Evolutionary conservation across 2,888 invertebrate species (phyloP), one percentile per base, ranked within the genome.

Genomic region (Tachina grossa): DNA sequence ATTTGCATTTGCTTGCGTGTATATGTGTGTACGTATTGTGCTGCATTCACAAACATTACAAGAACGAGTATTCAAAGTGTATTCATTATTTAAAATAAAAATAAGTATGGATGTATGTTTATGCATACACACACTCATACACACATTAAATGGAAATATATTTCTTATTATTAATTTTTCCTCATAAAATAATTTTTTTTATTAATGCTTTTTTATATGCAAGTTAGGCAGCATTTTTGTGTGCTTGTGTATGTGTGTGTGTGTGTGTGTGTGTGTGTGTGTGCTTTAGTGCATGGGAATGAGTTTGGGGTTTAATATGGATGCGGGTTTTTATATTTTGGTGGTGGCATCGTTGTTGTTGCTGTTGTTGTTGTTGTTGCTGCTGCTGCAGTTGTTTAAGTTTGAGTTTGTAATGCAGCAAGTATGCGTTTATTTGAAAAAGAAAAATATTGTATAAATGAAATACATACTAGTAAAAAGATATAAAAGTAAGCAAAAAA

Each of bases 151-250:
- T 78, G 55, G 59, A 77, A 59, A 77, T 61, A 31, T 65, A 53
- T 84, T 77, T 81, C 72, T 85, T 85, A 82, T 78, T 85, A 85
- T 82, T 75, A 85, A 85, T 82, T 85, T 84, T 85, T 85, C 78
- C 74, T 82, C 85, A 85, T 85, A 81, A 85, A 85, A 77, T 80
- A 55, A 71, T 79, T 71, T 71, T 71, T 71, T 74, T 69, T 84
- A 61, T 83, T 74, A 66, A 74, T 81, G 66, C 47, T 76, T 82
- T 76, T 82, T 69, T 82, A 61, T 55, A 69, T 45, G 16, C 69
- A 43, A 69, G 53, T 79, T 51, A 66, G 39, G 39, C 9, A 59
- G 51, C 41, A 14, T 53, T 1, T 49, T 9, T 51, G 39, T 57
- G 55, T 19, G n/a, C n/a, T n/a, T 9, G 13, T 31, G 11, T 49